phyloP scores from a whole-genome alignment of 1,140 invertebrate genomes.

The Meloidogyne exigua region DNA sequence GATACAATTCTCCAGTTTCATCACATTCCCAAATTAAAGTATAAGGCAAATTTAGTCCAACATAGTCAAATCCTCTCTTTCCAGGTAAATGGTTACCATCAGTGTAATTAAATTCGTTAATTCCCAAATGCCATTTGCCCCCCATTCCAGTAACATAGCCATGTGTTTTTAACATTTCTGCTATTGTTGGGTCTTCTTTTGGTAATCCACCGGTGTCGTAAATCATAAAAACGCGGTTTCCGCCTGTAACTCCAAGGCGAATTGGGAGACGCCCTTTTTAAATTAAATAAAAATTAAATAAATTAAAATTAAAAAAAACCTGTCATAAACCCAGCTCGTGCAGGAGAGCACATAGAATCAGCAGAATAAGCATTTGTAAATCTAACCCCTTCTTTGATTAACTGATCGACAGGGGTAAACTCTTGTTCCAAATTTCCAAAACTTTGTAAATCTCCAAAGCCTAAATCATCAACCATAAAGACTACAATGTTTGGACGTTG shows the following conservation, averaged over 20 bases:
- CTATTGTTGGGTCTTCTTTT: slow-evolving; percentile 37
- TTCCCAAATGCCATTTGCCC: slow-evolving; percentile 54
- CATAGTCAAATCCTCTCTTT: slow-evolving; percentile 53
- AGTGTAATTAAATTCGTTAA: slow-evolving; percentile 43
- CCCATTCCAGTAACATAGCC: slow-evolving; percentile 40
- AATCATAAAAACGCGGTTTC: slow-evolving; percentile 24
- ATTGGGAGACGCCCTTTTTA: slow-evolving; percentile 32
- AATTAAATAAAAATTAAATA: too few relatives aligned
- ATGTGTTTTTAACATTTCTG: slow-evolving; percentile 36
- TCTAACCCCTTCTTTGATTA: slow-evolving; percentile 36
- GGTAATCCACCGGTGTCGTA: slow-evolving; percentile 31
- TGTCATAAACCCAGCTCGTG: slow-evolving; percentile 57
- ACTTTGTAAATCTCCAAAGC: slow-evolving; percentile 16
- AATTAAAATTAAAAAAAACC: slow-evolving; percentile 29
- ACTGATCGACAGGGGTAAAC: slow-evolving; percentile 4
- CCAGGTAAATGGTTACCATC: slow-evolving; percentile 52
- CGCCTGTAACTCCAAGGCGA: slow-evolving; percentile 30
- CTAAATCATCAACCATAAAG: slow-evolving; percentile 16
- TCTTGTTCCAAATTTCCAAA: slow-evolving; percentile 21
- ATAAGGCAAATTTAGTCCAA: slow-evolving; percentile 55
- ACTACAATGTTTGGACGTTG: slow-evolving; percentile 1
- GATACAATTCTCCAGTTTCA: slow-evolving; percentile 25
- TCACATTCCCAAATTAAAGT: slow-evolving; percentile 28
- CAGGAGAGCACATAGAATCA: slow-evolving; percentile 56
- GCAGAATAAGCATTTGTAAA: slow-evolving; percentile 59